phyloP scores from a whole-genome alignment of 2,888 invertebrate species.

The Nemurella pictetii region DNA sequence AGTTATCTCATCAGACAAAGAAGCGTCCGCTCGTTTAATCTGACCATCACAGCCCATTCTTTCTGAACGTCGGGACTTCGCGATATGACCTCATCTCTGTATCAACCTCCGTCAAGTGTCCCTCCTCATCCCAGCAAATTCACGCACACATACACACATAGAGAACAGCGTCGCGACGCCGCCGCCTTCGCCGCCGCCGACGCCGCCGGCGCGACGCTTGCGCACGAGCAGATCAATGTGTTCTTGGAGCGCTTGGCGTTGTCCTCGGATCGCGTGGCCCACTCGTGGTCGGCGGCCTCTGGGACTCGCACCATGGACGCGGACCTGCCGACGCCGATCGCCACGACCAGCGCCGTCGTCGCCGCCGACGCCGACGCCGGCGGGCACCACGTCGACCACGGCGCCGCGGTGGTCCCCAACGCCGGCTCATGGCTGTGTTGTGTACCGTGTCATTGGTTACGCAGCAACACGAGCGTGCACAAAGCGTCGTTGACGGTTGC shows the following conservation, averaged over 20 bases:
- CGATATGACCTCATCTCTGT: not conserved
- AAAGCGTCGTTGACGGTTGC: conserved; percentile 62
- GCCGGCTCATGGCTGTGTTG: conserved; percentile 61
- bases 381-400: conserved; percentile 33
- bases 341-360: not conserved
- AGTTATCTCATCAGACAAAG: no score
- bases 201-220: conserved; percentile 9
- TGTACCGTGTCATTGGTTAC: conserved; percentile 61
- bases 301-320: not conserved
- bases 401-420: conserved; percentile 42
- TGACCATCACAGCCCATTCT: not conserved
- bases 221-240: conserved; percentile 15
- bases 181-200: not conserved
- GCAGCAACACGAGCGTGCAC: conserved; percentile 60
- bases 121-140: not conserved
- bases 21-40: no score
- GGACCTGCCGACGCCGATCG: conserved; percentile 2
- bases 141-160: no score
- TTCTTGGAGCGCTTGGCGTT: not conserved
- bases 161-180: conserved; percentile 8
- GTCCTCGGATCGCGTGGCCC: not conserved
- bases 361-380: conserved; percentile 14
- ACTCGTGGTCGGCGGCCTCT: conserved; percentile 1
- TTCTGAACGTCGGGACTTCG: no score
- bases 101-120: not conserved